Conservation (phyloP, 1,140 invertebrate genomes). For the Luehdorfia chinensis region DNA sequence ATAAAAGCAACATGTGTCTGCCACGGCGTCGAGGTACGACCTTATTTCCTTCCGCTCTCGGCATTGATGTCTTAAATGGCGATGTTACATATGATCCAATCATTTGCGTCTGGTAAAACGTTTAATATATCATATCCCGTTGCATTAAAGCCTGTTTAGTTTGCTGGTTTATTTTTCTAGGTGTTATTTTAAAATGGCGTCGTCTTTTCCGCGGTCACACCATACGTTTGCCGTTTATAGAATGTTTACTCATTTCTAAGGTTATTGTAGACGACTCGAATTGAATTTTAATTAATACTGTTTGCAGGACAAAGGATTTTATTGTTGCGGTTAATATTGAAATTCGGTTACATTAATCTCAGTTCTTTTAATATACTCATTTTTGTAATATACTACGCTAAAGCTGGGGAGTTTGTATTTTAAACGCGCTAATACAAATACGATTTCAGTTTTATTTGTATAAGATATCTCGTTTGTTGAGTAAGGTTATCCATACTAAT, state of each 20-base stretch:
- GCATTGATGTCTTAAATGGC: slow-evolving; percentile 38
- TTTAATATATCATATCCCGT: not conserved
- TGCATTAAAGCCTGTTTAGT: slow-evolving; percentile 7
- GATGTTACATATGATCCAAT: slow-evolving; percentile 27
- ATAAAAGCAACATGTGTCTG: slow-evolving; percentile 27
- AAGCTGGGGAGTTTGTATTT: too few relatives aligned
- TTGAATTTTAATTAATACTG: slow-evolving; percentile 6
- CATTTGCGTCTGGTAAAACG: not conserved
- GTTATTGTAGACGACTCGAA: slow-evolving; percentile 5
- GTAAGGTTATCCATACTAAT: too few relatives aligned
- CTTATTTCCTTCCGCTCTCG: slow-evolving; percentile 53
- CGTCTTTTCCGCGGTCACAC: slow-evolving; percentile 13
- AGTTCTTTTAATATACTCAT: too few relatives aligned
- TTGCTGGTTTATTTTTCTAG: not conserved
- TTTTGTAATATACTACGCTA: too few relatives aligned
- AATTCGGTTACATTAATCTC: too few relatives aligned
- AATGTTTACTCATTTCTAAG: slow-evolving; percentile 18
- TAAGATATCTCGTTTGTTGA: too few relatives aligned
- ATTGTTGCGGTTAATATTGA: too few relatives aligned
- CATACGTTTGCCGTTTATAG: slow-evolving; percentile 19
- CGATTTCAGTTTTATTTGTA: too few relatives aligned
- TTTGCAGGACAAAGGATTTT: slow-evolving; percentile 6
- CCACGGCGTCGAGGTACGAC: too few relatives aligned
- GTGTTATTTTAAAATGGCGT: slow-evolving; percentile 11
- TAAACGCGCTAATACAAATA: too few relatives aligned